Conservation (phyloP, 2,113 vertebrate species). For the Chionodraco myersi region DNA sequence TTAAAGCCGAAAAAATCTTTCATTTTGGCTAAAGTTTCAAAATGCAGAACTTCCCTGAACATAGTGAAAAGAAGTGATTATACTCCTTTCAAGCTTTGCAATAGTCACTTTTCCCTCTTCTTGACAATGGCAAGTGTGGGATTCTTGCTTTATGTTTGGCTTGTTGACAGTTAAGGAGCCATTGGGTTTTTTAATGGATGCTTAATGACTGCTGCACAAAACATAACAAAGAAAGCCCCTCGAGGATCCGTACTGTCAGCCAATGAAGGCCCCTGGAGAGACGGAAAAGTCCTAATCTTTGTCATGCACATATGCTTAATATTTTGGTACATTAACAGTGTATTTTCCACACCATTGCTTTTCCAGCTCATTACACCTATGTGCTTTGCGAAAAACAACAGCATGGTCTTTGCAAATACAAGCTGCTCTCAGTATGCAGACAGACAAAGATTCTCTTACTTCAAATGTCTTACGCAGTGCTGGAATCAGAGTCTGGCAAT, state of each 20-base stretch:
- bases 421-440: slow-evolving; percentile 17
- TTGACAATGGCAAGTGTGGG: slow-evolving; percentile 27
- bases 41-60: slow-evolving; percentile 14
- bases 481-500: background rate
- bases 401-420: slow-evolving; percentile 15
- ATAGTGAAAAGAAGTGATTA: slow-evolving; percentile 39
- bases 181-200: slow-evolving; percentile 69
- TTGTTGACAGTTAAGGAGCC: slow-evolving; percentile 67
- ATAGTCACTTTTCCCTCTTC: slow-evolving; percentile 48
- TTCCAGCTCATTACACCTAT: slow-evolving; percentile 66
- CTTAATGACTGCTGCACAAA: slow-evolving; percentile 61
- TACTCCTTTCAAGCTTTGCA: slow-evolving; percentile 53
- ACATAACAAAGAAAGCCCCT: slow-evolving; percentile 58
- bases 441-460: slow-evolving; percentile 6
- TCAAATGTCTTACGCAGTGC: background rate
- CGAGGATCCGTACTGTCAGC: slow-evolving; percentile 58
- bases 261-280: slow-evolving; percentile 52
- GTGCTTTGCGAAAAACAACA: slow-evolving; percentile 26
- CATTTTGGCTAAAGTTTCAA: slow-evolving; percentile 35
- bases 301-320: slow-evolving; percentile 50
- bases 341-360: slow-evolving; percentile 63
- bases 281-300: slow-evolving; percentile 59
- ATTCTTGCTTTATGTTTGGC: slow-evolving; percentile 65
- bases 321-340: slow-evolving; percentile 70
- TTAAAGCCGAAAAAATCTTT: slow-evolving; percentile 19